Conservation (phyloP, 2,888 invertebrate species). For the Andrena haemorrhoa region DNA sequence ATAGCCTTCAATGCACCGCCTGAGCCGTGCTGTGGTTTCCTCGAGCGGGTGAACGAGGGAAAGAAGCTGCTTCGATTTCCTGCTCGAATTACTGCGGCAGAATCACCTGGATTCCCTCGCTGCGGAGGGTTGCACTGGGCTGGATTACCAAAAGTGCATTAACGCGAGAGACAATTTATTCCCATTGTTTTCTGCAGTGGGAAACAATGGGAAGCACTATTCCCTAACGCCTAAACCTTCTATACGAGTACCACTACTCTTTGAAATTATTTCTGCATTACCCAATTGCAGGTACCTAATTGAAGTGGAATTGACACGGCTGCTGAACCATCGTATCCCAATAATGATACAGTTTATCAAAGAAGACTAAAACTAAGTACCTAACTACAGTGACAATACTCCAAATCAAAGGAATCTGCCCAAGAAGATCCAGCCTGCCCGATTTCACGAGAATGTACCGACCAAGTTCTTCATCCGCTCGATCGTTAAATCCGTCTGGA, state of each 20-base stretch:
- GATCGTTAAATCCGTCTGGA: slow-evolving; percentile 13
- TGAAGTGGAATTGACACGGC: too few relatives aligned
- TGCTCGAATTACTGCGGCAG: slow-evolving; percentile 39
- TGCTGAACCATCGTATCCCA: too few relatives aligned
- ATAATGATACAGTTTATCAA: too few relatives aligned
- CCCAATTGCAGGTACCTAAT: too few relatives aligned
- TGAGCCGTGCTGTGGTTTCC: not conserved
- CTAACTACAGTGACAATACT: too few relatives aligned
- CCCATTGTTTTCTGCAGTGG: not conserved
- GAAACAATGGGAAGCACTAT: not conserved
- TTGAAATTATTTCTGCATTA: too few relatives aligned
- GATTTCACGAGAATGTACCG: not conserved
- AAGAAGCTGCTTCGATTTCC: slow-evolving; percentile 37
- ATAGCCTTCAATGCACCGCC: slow-evolving; percentile 25
- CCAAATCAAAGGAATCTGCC: too few relatives aligned
- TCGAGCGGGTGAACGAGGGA: not conserved
- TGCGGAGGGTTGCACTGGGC: not conserved
- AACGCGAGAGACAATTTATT: not conserved
- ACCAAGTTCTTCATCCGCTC: not conserved
- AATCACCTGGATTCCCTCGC: slow-evolving; percentile 12
- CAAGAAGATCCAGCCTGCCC: not conserved
- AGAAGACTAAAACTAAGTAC: too few relatives aligned
- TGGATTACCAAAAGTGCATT: slow-evolving; percentile 22
- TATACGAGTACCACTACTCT: too few relatives aligned
- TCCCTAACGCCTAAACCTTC: not conserved